phyloP scores from a whole-genome alignment of 2,113 vertebrate species.

The Tinamus guttatus region DNA sequence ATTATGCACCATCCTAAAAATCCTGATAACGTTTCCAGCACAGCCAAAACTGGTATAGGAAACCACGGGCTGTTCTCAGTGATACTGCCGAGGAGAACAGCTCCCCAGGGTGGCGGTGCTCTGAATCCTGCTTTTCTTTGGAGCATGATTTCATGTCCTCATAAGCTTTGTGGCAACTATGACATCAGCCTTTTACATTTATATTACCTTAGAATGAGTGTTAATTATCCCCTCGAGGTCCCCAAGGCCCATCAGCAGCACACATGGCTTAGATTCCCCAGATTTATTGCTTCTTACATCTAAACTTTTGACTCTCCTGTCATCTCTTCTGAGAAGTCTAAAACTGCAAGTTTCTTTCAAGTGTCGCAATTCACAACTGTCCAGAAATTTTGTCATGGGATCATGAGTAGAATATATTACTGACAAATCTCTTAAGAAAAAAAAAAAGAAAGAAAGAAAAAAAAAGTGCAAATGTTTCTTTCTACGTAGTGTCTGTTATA shows the following conservation, averaged over 20 bases:
- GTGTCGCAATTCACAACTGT: background rate
- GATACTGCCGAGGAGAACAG: background rate
- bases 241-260: background rate
- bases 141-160: background rate
- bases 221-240: background rate
- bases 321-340: background rate
- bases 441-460: background rate
- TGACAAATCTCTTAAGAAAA: background rate
- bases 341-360: background rate
- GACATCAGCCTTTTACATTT: background rate
- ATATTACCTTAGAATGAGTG: background rate
- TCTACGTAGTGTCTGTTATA: background rate
- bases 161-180: background rate
- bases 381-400: background rate
- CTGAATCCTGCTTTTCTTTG: background rate
- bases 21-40: background rate
- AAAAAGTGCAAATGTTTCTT: background rate
- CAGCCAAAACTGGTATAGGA: background rate
- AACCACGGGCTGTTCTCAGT: background rate
- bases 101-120: background rate
- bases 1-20: background rate
- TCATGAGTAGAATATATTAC: background rate
- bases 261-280: background rate
- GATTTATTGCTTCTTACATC: background rate
- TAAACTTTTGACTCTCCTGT: background rate